A percentile compares a stretch with the other conserved stretches of the same genome.
These are phyloP conservation scores for Itoplectis maculator DNA, from an alignment of 2,888 invertebrate genomes.

Conservation along the genomic window DNA sequence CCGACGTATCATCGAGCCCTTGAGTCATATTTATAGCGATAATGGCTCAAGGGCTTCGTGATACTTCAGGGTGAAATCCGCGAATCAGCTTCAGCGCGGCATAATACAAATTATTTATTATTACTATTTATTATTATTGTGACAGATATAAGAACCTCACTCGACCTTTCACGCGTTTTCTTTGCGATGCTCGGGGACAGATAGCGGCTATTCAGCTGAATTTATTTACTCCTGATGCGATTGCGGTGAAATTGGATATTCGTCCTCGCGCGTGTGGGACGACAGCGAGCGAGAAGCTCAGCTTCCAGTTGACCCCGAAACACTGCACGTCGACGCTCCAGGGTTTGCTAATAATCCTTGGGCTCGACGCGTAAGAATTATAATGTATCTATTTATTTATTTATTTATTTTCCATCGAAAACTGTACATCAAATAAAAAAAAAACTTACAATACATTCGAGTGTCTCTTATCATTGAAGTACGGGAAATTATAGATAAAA, in stretches of 20 bases:
- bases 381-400: background rate
- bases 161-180: background rate
- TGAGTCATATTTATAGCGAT: slow-evolving; percentile 9
- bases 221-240: slow-evolving; percentile 30
- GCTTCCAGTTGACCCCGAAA: slow-evolving; percentile 9
- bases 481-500: no score
- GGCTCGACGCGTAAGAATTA: slow-evolving; percentile 14
- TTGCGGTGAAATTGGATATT: slow-evolving; percentile 29
- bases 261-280: slow-evolving; percentile 4
- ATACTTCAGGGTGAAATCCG: slow-evolving; percentile 23
- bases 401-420: no score
- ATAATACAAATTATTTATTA: no score
- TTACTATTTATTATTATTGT: no score
- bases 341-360: slow-evolving; percentile 45
- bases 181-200: background rate
- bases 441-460: no score
- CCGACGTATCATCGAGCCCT: slow-evolving; percentile 25
- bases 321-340: slow-evolving; percentile 30
- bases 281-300: slow-evolving; percentile 15
- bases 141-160: slow-evolving; percentile 1
- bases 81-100: slow-evolving; percentile 29
- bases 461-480: no score
- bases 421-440: no score
- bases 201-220: slow-evolving; percentile 1
- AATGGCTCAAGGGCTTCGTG: slow-evolving; percentile 6